Percentiles rank a stretch among this genome's conserved stretches.
phyloP scores from a whole-genome alignment of 2,888 invertebrate species.

The Spatulosminthurus flaviceps region DNA sequence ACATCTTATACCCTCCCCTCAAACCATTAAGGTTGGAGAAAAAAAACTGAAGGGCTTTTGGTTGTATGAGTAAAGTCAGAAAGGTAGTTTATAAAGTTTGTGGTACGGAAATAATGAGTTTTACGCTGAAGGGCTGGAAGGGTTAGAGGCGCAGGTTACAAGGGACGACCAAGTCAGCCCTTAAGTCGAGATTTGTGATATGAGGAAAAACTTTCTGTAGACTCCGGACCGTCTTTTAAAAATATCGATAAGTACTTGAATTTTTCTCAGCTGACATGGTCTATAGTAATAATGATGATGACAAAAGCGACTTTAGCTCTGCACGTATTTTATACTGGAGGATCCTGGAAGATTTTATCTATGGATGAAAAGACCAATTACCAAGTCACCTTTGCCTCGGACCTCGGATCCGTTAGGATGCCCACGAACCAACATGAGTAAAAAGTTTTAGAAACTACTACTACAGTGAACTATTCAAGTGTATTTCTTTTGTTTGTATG shows the following conservation, averaged over 20 bases:
- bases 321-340: no score
- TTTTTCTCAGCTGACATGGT: no score
- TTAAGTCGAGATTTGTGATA: neutral
- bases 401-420: neutral
- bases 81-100: neutral
- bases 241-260: no score
- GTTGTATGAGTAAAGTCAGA: neutral
- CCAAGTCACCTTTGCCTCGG: no score
- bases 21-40: slow-evolving; percentile 1
- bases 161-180: neutral
- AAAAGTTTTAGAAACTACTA: neutral
- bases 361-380: no score
- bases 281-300: no score
- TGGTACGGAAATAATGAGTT: slow-evolving; percentile 24
- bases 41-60: slow-evolving; percentile 33
- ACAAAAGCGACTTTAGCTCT: no score
- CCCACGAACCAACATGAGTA: no score
- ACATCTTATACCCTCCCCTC: slow-evolving; percentile 27
- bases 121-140: slow-evolving; percentile 36
- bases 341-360: no score
- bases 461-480: neutral
- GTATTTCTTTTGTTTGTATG: no score
- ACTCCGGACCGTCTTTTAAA: neutral
- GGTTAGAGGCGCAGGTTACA: slow-evolving; percentile 10
- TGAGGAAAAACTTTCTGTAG: neutral